Percentiles rank a stretch among this genome's conserved stretches.
Evolutionary conservation across 2,888 invertebrate genomes (phyloP).

Genomic region (Ctenicera cuprea): DNA sequence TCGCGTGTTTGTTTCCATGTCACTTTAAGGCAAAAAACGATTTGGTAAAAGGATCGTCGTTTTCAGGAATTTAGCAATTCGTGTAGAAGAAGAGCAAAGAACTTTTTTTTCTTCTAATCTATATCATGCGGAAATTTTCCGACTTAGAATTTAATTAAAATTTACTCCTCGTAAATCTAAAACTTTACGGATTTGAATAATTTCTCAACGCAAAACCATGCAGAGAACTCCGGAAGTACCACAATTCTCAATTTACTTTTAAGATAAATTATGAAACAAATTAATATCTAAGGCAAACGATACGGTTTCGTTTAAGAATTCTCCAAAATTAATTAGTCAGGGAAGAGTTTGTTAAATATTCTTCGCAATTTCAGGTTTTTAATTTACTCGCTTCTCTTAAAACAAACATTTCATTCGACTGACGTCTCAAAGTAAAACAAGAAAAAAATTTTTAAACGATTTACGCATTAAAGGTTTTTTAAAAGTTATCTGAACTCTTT

Average conservation of each 20-base stretch:
- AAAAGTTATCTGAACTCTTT: too few species aligned
- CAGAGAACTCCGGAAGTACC: background rate
- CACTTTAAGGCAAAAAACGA: background rate
- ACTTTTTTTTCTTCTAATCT: background rate
- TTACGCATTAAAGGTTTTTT: too few species aligned
- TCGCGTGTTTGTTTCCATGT: slow-evolving; percentile 9
- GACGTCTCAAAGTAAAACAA: too few species aligned
- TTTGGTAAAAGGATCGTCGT: background rate
- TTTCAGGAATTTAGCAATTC: background rate
- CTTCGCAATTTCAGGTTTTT: background rate
- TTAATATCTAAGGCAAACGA: background rate
- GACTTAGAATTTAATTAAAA: background rate
- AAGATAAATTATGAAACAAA: slow-evolving; percentile 10
- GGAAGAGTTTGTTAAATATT: background rate
- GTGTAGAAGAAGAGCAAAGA: background rate
- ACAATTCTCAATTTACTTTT: background rate
- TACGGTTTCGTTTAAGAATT: slow-evolving; percentile 5
- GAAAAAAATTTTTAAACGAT: too few species aligned
- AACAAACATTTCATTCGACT: too few species aligned
- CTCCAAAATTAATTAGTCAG: background rate
- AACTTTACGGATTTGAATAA: background rate
- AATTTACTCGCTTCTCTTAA: background rate
- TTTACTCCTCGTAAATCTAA: background rate
- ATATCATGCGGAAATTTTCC: background rate
- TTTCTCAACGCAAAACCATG: slow-evolving; percentile 1